Evolutionary conservation across 2,888 invertebrate species (phyloP).

Genomic region (Clusia tigrina): DNA sequence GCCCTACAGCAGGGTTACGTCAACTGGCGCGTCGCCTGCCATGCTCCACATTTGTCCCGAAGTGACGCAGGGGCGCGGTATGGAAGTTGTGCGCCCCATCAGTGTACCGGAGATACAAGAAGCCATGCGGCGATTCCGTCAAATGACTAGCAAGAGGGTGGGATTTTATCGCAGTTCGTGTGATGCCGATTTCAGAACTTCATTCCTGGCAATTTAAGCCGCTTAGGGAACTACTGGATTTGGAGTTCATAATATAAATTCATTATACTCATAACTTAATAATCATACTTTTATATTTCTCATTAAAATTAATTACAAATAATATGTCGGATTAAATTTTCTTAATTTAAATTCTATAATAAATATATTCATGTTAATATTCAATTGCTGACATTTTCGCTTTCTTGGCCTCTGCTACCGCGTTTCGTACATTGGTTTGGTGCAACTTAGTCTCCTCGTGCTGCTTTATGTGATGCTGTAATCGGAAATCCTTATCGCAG

Average conservation of each 20-base stretch:
- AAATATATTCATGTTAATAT: too few species aligned
- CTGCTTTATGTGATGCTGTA: constrained; percentile 60
- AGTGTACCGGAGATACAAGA: constrained; percentile 84
- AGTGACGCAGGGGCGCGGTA: constrained; percentile 67
- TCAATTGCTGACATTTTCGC: too few species aligned
- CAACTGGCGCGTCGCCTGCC: constrained; percentile 59
- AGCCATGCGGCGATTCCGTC: constrained; percentile 74
- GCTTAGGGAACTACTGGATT: too few species aligned
- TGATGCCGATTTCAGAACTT: constrained; percentile 55
- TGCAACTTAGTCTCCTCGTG: constrained; percentile 59
- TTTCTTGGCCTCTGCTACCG: too few species aligned
- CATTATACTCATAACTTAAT: too few species aligned
- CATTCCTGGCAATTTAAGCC: constrained; percentile 60
- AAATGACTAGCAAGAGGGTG: constrained; percentile 58
- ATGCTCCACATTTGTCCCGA: constrained; percentile 64
- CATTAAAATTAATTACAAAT: too few species aligned
- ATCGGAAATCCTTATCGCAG: constrained; percentile 59
- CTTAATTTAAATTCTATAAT: too few species aligned
- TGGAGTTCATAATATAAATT: too few species aligned
- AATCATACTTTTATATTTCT: too few species aligned
- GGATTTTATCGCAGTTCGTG: constrained; percentile 58
- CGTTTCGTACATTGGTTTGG: constrained; percentile 49
- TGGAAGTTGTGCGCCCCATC: constrained; percentile 75
- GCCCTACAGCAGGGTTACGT: constrained; percentile 72
- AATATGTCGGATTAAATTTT: too few species aligned